Percentiles rank a stretch among this genome's conserved stretches.
phyloP scores from a whole-genome alignment of 1,140 invertebrate genomes.

The Aphelinus certus region DNA sequence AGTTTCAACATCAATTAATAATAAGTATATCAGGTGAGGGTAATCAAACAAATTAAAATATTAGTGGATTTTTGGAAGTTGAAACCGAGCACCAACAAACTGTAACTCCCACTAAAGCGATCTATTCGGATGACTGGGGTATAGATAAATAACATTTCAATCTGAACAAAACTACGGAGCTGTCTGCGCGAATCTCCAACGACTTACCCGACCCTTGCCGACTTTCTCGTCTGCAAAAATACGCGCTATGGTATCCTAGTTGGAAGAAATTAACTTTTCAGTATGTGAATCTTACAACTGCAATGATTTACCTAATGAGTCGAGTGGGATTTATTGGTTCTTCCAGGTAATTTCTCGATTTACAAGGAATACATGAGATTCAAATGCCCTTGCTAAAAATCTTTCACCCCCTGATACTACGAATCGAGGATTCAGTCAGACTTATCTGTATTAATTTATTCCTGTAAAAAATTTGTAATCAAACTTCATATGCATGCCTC shows the following conservation, averaged over 20 bases:
- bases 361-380: too few species aligned
- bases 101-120: conserved; percentile 40
- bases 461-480: too few species aligned
- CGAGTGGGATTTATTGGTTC: neutral
- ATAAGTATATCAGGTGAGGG: conserved; percentile 3
- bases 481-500: too few species aligned
- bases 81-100: conserved; percentile 30
- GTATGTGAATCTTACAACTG: conserved; percentile 29
- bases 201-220: conserved; percentile 39
- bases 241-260: conserved; percentile 41
- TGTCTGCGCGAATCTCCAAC: conserved; percentile 38
- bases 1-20: conserved; percentile 15
- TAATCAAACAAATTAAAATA: conserved; percentile 17
- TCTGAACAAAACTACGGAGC: conserved; percentile 35
- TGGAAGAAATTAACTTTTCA: conserved; percentile 36
- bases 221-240: conserved; percentile 41
- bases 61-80: conserved; percentile 11
- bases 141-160: conserved; percentile 26
- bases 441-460: too few species aligned
- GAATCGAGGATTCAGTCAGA: too few species aligned
- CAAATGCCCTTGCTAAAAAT: too few species aligned
- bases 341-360: too few species aligned
- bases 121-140: conserved; percentile 1
- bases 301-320: conserved; percentile 23
- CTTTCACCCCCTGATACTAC: too few species aligned